Evolutionary conservation across 1,140 invertebrate species (phyloP), one percentile per base, ranked within the genome.

Genomic region (Leptinotarsa texana): DNA sequence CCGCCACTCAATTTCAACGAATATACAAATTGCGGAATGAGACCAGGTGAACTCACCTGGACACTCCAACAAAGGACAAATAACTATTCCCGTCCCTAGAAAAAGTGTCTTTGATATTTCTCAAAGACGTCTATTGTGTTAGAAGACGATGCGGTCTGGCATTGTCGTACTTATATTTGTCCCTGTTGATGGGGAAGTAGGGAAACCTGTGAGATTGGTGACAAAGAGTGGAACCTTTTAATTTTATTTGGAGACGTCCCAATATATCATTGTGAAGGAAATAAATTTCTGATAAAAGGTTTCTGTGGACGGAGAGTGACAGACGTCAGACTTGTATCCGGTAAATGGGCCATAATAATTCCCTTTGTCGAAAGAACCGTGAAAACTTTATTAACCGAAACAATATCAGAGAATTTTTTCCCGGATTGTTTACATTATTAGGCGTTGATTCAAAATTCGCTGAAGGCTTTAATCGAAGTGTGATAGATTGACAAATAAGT

Each of bases 1-100:
- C 76, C 63, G 72, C 51, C 73, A 74, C 76, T 77, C 73, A 73
- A 68, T 73, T 72, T 75, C 63, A 75, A 77, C 76, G 74, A 77
- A 72, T 72, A 72, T 73, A 77, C 76, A 77, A 77, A 75, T 77
- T 77, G 73, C 73, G 68, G 71, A 75, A 72, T 77, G 74, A 74
- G 18, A 68, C 77, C 77, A 78, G 77, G 77, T 78, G 77, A 78
- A 75, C 77, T 75, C 70, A 62, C 63, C 48, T 62, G 74, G 71
- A 63, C 67, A 65, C 61, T 62, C 3, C 22, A 69, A 74, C 73
- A 78, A 74, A 72, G 73, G 74, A 68, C 66, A 68, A 68, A 68
- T 68, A 42, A 27, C 42, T 27, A 68, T 42, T 68, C 42, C 66
- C 69, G 69, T 75, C 74, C 27, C 65, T 47, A 63, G 21, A 72